Base-by-base conservation (phyloP, 2,113 vertebrate species). In the Platichthys stellatus region DNA sequence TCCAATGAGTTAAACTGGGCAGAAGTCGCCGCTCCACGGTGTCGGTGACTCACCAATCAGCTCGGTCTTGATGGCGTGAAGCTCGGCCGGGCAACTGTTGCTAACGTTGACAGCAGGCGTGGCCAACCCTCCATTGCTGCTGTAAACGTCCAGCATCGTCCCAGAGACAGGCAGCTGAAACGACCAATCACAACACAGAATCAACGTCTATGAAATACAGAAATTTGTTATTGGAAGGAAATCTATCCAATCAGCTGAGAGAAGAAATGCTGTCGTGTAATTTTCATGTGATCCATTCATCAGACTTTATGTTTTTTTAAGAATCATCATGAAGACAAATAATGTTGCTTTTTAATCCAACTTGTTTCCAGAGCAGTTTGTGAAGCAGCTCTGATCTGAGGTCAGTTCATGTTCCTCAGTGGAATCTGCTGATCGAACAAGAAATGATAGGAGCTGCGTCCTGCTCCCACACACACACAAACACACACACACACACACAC, bases 81-180 rank as follows among this genome's bases (percentile, higher is more conserved):
- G 93, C 78, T 97, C 92, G 3, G 96, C 96, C 0, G 96, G 96
- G 66, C 96, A 97, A 70, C 96, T 97, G 92, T 95, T 97, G 88
- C 96, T 97, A 73, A 95, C 86, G 1, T 93, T 90, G 72, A 96
- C 80, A 40, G 92, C 89, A 20, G 94, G 93, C 0, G 93, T 89
- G 28, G 93, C 67, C 85, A 93, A 89, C 2, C 92, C 92, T 17
- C 92, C 72, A 47, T 83, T 17, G 43, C 62, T 77, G 67, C 89
- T 93, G 38, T 95, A 96, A 28, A 96, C 83, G 72, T 96, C 95
- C 79, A 96, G 91, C 54, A 96, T 81, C 73, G 95, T 95, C 74
- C 94, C 95, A 2, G 95, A 94, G 72, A 95, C 94, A 0, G 95
- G 95, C 72, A 96, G 89, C 96, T 97, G 88, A 5, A 83, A 82